Evolutionary conservation across 1,140 invertebrate genomes (phyloP).

Genomic region (Popillia japonica): DNA sequence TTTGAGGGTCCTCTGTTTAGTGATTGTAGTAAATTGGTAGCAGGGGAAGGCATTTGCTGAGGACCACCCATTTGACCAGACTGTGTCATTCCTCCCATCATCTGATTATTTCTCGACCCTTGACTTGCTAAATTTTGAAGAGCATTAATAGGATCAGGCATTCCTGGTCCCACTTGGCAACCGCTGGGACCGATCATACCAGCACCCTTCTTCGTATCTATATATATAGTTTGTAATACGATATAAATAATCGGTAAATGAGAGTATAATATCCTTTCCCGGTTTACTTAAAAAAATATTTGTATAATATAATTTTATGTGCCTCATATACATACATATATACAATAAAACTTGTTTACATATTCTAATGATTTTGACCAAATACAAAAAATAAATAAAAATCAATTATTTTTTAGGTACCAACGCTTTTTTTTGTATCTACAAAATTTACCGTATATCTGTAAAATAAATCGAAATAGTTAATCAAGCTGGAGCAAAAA

Average conservation of each 20-base stretch:
- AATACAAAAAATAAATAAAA: too few relatives aligned
- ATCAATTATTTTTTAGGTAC: too few relatives aligned
- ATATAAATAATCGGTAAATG: conserved; percentile 26
- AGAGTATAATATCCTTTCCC: conserved; percentile 13
- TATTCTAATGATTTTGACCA: too few relatives aligned
- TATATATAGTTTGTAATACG: conserved; percentile 39
- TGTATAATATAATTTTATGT: conserved; percentile 27
- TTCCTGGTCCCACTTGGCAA: conserved; percentile 62
- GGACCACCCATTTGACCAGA: conserved; percentile 65
- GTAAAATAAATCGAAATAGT: too few relatives aligned
- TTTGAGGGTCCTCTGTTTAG: conserved; percentile 68
- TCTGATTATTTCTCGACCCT: conserved; percentile 63
- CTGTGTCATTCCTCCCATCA: conserved; percentile 63
- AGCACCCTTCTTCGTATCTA: conserved; percentile 65
- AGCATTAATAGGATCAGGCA: conserved; percentile 85
- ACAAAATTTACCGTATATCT: too few relatives aligned
- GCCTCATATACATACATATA: neutral
- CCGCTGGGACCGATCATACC: conserved; percentile 55
- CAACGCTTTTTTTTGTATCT: too few relatives aligned
- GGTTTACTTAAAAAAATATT: conserved; percentile 16
- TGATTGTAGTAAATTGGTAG: conserved; percentile 68
- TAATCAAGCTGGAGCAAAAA: too few relatives aligned
- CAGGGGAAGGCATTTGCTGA: conserved; percentile 61
- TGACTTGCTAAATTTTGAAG: conserved; percentile 85
- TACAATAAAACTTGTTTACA: neutral